These are phyloP conservation scores for Kuschelorhynchus macadamiae DNA, from an alignment of 2,888 invertebrate species.

Conservation along the genomic window DNA sequence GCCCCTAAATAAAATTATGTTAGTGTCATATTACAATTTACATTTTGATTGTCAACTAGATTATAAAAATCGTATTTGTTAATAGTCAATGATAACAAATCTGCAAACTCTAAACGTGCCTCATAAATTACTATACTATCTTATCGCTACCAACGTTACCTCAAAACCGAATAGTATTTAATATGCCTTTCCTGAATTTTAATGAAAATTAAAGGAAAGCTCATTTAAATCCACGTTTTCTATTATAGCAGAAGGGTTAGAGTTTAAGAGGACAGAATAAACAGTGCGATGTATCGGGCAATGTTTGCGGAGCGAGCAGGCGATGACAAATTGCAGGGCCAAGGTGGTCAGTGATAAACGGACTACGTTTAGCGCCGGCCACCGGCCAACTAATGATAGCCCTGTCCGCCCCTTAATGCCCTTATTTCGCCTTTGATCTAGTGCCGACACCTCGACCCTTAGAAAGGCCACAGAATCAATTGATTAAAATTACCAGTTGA, in stretches of 20 bases:
- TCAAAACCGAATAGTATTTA: slow-evolving; percentile 11
- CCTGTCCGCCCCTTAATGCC: slow-evolving; percentile 67
- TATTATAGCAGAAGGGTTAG: slow-evolving; percentile 40
- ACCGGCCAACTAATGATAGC: slow-evolving; percentile 68
- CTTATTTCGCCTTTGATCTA: slow-evolving; percentile 69
- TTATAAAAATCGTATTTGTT: too few relatives aligned
- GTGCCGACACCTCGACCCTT: slow-evolving; percentile 48
- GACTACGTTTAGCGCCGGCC: slow-evolving; percentile 65
- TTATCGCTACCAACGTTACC: neutral
- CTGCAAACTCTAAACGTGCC: too few relatives aligned
- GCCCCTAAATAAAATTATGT: too few relatives aligned
- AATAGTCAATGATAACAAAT: too few relatives aligned
- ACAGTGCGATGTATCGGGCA: slow-evolving; percentile 58
- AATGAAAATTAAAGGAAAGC: slow-evolving; percentile 44
- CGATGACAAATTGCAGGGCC: slow-evolving; percentile 68
- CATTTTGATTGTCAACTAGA: too few relatives aligned
- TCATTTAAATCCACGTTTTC: slow-evolving; percentile 47
- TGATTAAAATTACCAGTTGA: slow-evolving; percentile 49
- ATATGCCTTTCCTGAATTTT: slow-evolving; percentile 25
- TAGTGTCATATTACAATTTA: too few relatives aligned
- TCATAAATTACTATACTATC: too few relatives aligned
- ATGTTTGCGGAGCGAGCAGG: slow-evolving; percentile 62
- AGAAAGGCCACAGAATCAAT: slow-evolving; percentile 42
- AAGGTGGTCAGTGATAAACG: slow-evolving; percentile 68
- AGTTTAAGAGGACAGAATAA: slow-evolving; percentile 53